A percentile compares a stretch with the other conserved stretches of the same genome.
Conservation (phyloP, 2,888 invertebrate genomes). For the Meta bourneti region DNA sequence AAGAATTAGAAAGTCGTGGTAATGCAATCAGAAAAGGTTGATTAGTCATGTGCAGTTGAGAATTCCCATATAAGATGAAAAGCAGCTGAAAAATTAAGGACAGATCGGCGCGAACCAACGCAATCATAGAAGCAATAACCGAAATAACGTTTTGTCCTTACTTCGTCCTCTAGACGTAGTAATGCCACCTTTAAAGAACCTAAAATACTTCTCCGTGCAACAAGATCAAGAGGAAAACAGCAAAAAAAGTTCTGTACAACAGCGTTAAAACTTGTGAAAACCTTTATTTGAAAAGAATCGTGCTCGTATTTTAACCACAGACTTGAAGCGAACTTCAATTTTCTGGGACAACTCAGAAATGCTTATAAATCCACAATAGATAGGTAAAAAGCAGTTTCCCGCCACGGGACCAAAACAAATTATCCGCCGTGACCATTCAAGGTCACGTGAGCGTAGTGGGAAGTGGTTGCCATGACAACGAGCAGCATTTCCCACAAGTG, state of each 20-base stretch:
- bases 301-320: constrained; percentile 13
- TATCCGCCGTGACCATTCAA: constrained; percentile 56
- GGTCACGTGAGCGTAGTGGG: constrained; percentile 38
- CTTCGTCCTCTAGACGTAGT: constrained; percentile 44
- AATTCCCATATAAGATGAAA: background rate
- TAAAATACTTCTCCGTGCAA: background rate
- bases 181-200: background rate
- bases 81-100: background rate
- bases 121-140: background rate
- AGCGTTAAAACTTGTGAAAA: constrained; percentile 10
- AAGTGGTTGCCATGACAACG: constrained; percentile 53
- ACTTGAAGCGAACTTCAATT: constrained; percentile 2
- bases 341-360: constrained; percentile 5
- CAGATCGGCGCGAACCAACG: background rate
- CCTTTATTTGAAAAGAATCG: constrained; percentile 3
- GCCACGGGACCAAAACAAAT: constrained; percentile 37
- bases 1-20: too few relatives aligned
- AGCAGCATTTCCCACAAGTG: background rate
- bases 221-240: background rate
- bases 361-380: constrained; percentile 8
- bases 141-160: constrained; percentile 27
- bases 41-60: too few relatives aligned
- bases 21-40: too few relatives aligned
- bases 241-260: background rate
- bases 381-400: constrained; percentile 9